Percentiles rank a stretch among this genome's conserved stretches.
Evolutionary conservation across 1,140 invertebrate genomes (phyloP).

Genomic region (Prorops nasuta): DNA sequence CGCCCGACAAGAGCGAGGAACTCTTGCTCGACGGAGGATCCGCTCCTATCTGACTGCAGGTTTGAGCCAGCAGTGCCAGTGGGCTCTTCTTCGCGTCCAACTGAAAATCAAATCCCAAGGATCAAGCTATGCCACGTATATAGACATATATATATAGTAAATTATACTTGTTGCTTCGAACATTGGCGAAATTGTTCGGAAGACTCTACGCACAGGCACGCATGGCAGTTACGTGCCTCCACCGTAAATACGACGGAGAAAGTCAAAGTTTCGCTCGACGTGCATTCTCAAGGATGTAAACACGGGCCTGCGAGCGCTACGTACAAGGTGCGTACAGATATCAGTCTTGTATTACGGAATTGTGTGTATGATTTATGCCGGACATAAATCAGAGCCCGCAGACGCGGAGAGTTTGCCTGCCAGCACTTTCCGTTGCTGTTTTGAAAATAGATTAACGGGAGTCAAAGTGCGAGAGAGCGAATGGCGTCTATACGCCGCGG

Average conservation of each 20-base stretch:
- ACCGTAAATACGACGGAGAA: no score
- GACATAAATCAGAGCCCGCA: conserved; percentile 31
- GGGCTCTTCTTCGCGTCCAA: conserved; percentile 95
- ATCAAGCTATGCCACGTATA: no score
- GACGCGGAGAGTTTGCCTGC: conserved; percentile 34
- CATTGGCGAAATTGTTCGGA: no score
- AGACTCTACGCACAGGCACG: no score
- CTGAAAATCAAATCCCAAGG: conserved; percentile 70
- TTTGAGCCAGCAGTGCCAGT: conserved; percentile 87
- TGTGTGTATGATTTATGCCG: conserved; percentile 40
- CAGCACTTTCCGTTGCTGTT: conserved; percentile 17
- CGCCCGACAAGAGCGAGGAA: conserved; percentile 53
- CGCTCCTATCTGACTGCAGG: conserved; percentile 92
- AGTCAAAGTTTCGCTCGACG: no score
- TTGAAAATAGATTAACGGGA: conserved; percentile 40
- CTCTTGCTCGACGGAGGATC: conserved; percentile 70
- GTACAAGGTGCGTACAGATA: conserved; percentile 25
- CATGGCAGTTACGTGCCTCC: no score
- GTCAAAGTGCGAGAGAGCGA: conserved; percentile 23
- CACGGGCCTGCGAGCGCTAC: conserved; percentile 9
- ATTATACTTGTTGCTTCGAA: no score
- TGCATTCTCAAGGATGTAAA: no score
- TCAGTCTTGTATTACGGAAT: conserved; percentile 36
- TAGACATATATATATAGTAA: no score
- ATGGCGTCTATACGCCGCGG: background rate